Percentiles rank a stretch among this genome's conserved stretches.
phyloP scores from a whole-genome alignment of 2,113 vertebrate genomes.

The Parus major region DNA sequence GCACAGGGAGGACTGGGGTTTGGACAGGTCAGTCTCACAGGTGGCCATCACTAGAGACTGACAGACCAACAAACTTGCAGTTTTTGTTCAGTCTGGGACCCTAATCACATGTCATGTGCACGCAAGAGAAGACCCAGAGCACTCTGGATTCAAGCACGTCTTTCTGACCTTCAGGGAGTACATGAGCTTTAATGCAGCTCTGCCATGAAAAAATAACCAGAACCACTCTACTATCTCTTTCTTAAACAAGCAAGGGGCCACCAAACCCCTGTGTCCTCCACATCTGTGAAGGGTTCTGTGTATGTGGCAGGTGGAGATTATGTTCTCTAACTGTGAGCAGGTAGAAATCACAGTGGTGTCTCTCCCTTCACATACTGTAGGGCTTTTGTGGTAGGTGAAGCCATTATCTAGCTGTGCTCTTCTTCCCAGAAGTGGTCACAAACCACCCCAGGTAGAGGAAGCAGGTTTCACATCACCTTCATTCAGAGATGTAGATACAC shows the following conservation, averaged over 20 bases:
- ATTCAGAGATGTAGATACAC: not conserved
- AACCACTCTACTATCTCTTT: not conserved
- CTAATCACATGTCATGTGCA: not conserved
- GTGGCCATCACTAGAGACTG: not conserved
- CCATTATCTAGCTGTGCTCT: rapidly evolving
- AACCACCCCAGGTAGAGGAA: not conserved
- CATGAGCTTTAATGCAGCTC: not conserved
- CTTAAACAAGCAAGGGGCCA: not conserved
- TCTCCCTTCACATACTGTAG: not conserved
- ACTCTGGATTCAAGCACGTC: not conserved
- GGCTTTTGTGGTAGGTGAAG: not conserved
- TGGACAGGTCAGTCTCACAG: not conserved
- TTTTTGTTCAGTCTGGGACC: not conserved
- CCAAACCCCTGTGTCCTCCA: not conserved
- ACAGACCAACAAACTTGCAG: not conserved
- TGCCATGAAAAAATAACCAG: constrained; percentile 23
- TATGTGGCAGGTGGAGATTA: not conserved
- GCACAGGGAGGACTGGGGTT: not conserved
- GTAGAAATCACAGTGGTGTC: not conserved
- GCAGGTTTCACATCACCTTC: not conserved
- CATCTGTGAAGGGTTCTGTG: not conserved
- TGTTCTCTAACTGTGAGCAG: not conserved
- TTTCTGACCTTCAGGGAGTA: not conserved
- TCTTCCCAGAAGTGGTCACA: not conserved
- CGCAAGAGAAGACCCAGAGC: not conserved